phyloP scores from a whole-genome alignment of 1,140 invertebrate genomes.

The Danaus melanippus region DNA sequence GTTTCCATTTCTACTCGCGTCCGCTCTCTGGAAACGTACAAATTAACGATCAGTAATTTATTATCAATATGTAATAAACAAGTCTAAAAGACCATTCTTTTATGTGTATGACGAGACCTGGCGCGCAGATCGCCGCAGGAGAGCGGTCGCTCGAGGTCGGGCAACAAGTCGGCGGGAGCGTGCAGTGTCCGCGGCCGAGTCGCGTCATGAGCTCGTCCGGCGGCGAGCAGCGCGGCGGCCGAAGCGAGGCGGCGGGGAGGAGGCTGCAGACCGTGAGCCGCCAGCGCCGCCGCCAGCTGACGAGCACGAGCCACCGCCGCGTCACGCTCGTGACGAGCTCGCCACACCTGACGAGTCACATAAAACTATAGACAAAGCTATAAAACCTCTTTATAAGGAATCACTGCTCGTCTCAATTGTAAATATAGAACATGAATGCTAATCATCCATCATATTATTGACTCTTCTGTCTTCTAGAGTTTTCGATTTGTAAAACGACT shows the following conservation, averaged over 20 bases:
- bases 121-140: constrained; percentile 57
- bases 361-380: too few species aligned
- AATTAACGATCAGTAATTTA: neutral
- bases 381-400: too few species aligned
- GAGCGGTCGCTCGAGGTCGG: constrained; percentile 60
- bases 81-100: neutral
- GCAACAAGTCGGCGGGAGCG: constrained; percentile 53
- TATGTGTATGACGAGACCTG: constrained; percentile 28
- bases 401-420: too few species aligned
- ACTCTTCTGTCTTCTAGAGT: too few species aligned
- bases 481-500: too few species aligned
- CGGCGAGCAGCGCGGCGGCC: constrained; percentile 46
- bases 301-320: constrained; percentile 86
- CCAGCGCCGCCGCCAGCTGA: constrained; percentile 87
- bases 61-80: neutral
- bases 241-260: constrained; percentile 74
- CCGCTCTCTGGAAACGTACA: constrained; percentile 51
- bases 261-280: constrained; percentile 84
- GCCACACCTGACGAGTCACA: constrained; percentile 79
- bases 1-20: constrained; percentile 87
- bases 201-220: constrained; percentile 42
- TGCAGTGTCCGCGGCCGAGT: constrained; percentile 53
- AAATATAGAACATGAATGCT: too few species aligned
- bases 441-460: too few species aligned
- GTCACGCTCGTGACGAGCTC: constrained; percentile 90